These are phyloP conservation scores for Heteromurus nitidus DNA, from an alignment of 2,888 invertebrate species.

Conservation along the genomic window DNA sequence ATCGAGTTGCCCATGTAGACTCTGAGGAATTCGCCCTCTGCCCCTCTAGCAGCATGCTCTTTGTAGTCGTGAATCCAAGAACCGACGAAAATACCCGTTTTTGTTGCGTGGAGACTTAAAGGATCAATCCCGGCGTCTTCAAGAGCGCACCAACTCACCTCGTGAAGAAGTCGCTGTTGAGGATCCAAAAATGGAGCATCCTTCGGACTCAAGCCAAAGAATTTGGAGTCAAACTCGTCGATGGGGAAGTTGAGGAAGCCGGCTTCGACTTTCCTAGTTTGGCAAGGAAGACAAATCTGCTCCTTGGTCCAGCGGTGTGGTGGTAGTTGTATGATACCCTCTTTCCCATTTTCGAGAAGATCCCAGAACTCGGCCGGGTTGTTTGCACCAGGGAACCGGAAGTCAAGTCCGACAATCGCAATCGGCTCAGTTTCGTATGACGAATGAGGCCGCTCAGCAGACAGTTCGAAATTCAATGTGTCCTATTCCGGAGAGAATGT, in stretches of 20 bases:
- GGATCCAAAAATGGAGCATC: constrained; percentile 5
- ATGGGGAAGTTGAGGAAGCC: constrained; percentile 10
- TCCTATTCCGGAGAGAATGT: no score
- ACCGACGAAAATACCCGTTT: constrained; percentile 4
- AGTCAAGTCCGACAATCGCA: constrained; percentile 42
- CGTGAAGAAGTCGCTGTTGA: constrained; percentile 12
- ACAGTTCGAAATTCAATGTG: no score
- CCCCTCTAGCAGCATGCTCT: background rate
- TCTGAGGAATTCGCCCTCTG: background rate
- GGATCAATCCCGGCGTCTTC: constrained; percentile 17
- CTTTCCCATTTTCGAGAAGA: constrained; percentile 9
- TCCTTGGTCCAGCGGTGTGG: background rate
- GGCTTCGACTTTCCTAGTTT: background rate
- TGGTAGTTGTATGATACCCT: constrained; percentile 18
- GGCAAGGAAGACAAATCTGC: background rate
- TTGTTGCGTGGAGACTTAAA: background rate
- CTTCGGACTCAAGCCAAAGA: constrained; percentile 28
- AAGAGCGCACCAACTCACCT: constrained; percentile 9
- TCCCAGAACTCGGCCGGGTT: constrained; percentile 41
- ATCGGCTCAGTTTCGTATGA: constrained; percentile 10
- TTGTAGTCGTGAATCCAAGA: constrained; percentile 6
- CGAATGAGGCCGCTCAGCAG: background rate
- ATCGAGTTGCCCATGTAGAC: constrained; percentile 10
- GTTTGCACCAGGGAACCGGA: constrained; percentile 37
- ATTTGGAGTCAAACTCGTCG: constrained; percentile 14